Percentiles rank a stretch among this genome's conserved stretches.
These are phyloP conservation scores for Columba guinea DNA, from an alignment of 2,797 vertebrate species.

Conservation along the genomic window DNA sequence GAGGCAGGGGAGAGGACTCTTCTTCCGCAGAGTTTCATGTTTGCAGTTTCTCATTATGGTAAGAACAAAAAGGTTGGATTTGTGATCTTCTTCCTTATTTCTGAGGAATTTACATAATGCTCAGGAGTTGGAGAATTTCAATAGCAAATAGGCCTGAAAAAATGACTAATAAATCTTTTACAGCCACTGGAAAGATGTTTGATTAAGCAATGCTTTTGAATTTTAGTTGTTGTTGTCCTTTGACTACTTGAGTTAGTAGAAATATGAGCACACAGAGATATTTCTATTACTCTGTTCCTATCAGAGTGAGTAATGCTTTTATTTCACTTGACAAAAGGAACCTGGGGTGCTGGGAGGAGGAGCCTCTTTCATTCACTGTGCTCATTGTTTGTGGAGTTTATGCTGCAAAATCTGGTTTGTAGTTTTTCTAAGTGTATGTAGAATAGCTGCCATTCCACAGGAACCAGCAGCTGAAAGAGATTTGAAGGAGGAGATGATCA, in stretches of 20 bases:
- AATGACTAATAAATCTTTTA: neutral
- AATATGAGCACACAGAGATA: neutral
- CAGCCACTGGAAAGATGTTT: neutral
- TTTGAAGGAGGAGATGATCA: neutral
- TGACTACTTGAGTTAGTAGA: neutral
- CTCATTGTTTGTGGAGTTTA: neutral
- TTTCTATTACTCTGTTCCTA: rapidly evolving
- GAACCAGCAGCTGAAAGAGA: neutral
- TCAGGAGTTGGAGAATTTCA: neutral
- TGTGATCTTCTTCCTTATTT: neutral
- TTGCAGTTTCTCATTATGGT: neutral
- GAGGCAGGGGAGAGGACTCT: neutral
- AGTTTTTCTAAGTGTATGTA: rapidly evolving
- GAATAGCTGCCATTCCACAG: no score
- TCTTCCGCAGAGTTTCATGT: neutral
- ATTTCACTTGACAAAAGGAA: neutral
- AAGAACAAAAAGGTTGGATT: neutral
- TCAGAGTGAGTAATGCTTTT: neutral
- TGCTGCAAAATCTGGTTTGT: neutral
- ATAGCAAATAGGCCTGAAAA: neutral
- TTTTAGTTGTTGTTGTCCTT: neutral
- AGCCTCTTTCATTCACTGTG: neutral
- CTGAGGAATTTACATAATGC: neutral
- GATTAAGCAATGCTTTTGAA: neutral
- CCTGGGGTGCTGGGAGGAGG: neutral